Conservation (phyloP, 2,888 invertebrate genomes). For the Coronaproctus castanopsis region DNA sequence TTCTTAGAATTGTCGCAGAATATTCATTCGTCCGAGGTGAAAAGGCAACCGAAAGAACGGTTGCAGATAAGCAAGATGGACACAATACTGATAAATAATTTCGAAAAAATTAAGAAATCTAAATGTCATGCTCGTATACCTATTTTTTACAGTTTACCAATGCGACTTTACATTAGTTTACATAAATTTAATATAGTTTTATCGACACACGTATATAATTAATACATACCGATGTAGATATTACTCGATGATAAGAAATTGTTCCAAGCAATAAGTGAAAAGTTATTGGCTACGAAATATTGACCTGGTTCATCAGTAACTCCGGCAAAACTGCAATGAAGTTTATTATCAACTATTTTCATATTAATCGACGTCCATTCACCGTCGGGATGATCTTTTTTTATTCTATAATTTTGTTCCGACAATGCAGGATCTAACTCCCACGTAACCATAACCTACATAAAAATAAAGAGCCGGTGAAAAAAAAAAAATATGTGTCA, state of each 20-base stretch:
- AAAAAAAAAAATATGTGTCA: conserved; percentile 38
- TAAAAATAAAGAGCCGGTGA: conserved; percentile 47
- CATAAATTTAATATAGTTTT: no score
- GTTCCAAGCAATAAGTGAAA: conserved; percentile 21
- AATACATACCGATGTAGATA: conserved; percentile 16
- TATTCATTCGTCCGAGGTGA: no score
- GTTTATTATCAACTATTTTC: conserved; percentile 28
- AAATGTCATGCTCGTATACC: no score
- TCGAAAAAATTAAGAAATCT: no score
- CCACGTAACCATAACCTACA: conserved; percentile 49
- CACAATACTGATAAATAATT: no score
- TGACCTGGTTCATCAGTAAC: conserved; percentile 15
- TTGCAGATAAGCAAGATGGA: no score
- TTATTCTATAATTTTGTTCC: conserved; percentile 32
- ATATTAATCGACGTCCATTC: conserved; percentile 45
- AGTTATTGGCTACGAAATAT: conserved; percentile 19
- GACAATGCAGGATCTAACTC: conserved; percentile 30
- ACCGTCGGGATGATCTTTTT: conserved; percentile 36
- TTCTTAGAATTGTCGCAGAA: no score
- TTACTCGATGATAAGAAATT: conserved; percentile 18
- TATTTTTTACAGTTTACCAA: no score
- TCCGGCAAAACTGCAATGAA: conserved; percentile 18
- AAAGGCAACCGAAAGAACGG: no score
- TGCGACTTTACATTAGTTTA: no score
- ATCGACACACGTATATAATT: no score